Conservation (phyloP, 2,113 vertebrate species). For the Rhinopithecus roxellana region DNA sequence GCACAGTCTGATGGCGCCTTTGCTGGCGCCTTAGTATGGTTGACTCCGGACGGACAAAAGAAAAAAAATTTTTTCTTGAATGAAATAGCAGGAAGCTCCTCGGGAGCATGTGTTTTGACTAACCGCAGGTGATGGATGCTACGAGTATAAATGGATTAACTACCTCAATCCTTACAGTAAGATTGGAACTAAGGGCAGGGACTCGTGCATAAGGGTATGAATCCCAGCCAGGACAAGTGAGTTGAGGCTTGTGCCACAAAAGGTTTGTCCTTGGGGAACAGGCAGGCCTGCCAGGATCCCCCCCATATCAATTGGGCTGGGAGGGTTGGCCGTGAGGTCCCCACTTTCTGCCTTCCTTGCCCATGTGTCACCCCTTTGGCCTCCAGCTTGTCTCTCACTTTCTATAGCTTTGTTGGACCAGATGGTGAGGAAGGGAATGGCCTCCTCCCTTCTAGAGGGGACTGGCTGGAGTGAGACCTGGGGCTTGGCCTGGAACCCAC, state of each 20-base stretch:
- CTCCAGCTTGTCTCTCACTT: neutral
- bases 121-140: conserved; percentile 64
- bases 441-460: neutral
- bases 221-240: conserved; percentile 51
- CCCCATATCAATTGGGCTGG: neutral
- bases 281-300: conserved; percentile 44
- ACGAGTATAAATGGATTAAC: conserved; percentile 70
- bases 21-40: neutral
- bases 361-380: neutral
- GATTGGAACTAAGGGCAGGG: conserved; percentile 35
- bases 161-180: conserved; percentile 81
- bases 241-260: conserved; percentile 47
- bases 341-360: neutral
- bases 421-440: neutral
- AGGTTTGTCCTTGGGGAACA: conserved; percentile 51
- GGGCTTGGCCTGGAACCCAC: neutral
- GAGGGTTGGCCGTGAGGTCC: neutral
- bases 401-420: conserved; percentile 8
- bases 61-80: conserved; percentile 13
- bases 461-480: neutral
- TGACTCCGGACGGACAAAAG: conserved; percentile 68
- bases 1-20: neutral
- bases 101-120: conserved; percentile 1
- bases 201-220: neutral
- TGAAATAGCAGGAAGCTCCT: conserved; percentile 60